Base-by-base conservation (phyloP, 2,888 invertebrate species). In the Hemistola chrysoprasaria region DNA sequence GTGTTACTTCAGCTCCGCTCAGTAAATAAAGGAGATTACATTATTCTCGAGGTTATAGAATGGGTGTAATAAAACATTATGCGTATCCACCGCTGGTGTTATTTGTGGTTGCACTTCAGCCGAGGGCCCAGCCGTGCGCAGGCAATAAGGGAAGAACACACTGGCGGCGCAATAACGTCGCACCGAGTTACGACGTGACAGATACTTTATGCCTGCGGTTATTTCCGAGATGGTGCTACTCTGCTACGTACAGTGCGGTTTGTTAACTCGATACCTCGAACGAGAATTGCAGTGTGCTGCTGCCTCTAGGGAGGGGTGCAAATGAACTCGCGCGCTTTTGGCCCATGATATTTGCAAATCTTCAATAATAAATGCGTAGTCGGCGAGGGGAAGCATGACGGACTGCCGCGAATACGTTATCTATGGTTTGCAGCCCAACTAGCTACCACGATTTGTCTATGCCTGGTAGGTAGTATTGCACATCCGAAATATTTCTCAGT, bases 21-120 rank as follows among this genome's bases (percentile, higher is more conserved):
- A 63, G 71, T 75, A 79, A 79, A 77, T 79, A 82, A 73, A 71
- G 69, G 59, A 76, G 79, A 84, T 82, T 78, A 78, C 75, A 79
- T 78, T 78, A 73, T 78, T 76, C 71, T 68, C 65, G 73, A 62
- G 77, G 82, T 75, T 80, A 71, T 84, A 78, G 79, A 80, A 77
- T 71, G 69, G 67, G 64, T 66, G 58, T 82, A 78, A 82, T 83
- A 83, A 84, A 83, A 82, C 75, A 82, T 82, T 71, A 81, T 75
- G 78, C 70, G 77, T 72, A 74, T 74, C 71, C 71, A 61, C 68
- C 62, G 66, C 46, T 24, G 54, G 50, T 56, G 60, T 78, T 80
- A 78, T 82, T 81, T 78, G 80, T 71, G 75, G 76, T 65, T 84
- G 78, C 80, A 80, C 76, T 81, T 66, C 59, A 66, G 54, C 47